Conservation (phyloP, 2,113 vertebrate genomes). For the Tiliqua scincoides region DNA sequence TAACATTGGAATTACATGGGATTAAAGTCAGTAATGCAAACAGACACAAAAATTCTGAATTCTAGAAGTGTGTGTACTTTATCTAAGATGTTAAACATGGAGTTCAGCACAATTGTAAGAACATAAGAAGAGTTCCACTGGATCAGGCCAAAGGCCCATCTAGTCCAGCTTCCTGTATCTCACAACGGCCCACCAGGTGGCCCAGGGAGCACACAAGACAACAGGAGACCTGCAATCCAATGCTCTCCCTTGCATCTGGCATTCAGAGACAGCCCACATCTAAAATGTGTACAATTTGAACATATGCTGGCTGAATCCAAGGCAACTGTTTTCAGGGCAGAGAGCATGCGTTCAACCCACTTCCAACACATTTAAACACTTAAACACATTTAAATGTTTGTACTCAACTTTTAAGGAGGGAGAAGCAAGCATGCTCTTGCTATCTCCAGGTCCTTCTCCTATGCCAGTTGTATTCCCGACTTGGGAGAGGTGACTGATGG, state of each 20-base stretch:
- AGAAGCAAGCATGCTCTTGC: neutral
- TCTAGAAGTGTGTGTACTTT: neutral
- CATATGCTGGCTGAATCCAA: neutral
- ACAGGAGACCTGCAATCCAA: no score
- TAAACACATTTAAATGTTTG: neutral
- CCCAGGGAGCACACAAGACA: no score
- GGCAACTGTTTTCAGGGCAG: neutral
- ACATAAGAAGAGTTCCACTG: no score
- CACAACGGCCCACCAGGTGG: no score
- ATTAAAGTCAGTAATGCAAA: neutral
- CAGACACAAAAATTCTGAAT: no score
- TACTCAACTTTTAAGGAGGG: no score
- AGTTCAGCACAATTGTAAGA: slow-evolving; percentile 5
- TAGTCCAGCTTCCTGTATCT: no score
- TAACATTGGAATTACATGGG: slow-evolving; percentile 3
- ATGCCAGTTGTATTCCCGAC: neutral
- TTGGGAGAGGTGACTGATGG: neutral
- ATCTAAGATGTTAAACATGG: neutral
- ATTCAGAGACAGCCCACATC: neutral
- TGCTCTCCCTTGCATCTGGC: neutral
- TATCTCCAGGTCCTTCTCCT: neutral
- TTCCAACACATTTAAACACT: neutral
- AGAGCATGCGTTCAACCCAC: neutral
- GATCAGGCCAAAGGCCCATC: no score
- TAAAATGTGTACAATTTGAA: neutral